Evolutionary conservation across 2,797 vertebrate species (phyloP).

Genomic region (Macroramphosus scolopax): DNA sequence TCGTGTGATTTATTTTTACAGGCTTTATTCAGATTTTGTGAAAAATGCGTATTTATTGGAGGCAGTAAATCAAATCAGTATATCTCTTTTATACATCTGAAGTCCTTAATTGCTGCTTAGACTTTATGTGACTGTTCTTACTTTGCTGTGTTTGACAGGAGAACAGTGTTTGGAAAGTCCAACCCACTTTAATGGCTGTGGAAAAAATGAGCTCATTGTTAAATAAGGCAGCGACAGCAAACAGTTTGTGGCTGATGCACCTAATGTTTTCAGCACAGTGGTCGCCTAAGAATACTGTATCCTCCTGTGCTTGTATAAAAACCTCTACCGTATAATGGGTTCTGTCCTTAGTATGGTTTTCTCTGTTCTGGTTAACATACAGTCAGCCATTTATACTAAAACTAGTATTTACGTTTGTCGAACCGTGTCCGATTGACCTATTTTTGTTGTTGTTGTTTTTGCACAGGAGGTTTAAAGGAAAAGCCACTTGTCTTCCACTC

Average conservation of each 20-base stretch:
- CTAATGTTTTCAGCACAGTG: constrained; percentile 29
- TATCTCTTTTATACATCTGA: constrained; percentile 9
- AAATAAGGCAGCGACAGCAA: constrained; percentile 50
- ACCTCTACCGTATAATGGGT: constrained; percentile 7
- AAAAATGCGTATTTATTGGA: not conserved
- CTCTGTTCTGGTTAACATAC: too few relatives aligned
- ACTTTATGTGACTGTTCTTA: constrained; percentile 28
- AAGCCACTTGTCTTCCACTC: constrained; percentile 85
- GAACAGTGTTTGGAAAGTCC: constrained; percentile 55
- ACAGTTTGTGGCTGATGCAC: constrained; percentile 37
- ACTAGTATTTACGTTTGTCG: too few relatives aligned
- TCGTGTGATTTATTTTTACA: too few relatives aligned
- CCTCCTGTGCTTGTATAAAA: constrained; percentile 15
- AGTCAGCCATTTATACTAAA: too few relatives aligned
- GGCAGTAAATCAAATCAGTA: constrained; percentile 2
- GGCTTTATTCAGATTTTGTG: too few relatives aligned
- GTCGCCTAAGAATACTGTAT: constrained; percentile 20
- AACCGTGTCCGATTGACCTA: too few relatives aligned
- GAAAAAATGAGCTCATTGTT: constrained; percentile 74
- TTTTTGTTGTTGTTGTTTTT: too few relatives aligned
- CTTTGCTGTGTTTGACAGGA: constrained; percentile 39
- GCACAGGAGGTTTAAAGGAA: constrained; percentile 68
- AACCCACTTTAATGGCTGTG: constrained; percentile 63
- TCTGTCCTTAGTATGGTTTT: constrained; percentile 12
- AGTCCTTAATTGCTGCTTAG: constrained; percentile 16